Base-by-base conservation (phyloP, 2,888 invertebrate genomes). In the Megastigmus dorsalis region DNA sequence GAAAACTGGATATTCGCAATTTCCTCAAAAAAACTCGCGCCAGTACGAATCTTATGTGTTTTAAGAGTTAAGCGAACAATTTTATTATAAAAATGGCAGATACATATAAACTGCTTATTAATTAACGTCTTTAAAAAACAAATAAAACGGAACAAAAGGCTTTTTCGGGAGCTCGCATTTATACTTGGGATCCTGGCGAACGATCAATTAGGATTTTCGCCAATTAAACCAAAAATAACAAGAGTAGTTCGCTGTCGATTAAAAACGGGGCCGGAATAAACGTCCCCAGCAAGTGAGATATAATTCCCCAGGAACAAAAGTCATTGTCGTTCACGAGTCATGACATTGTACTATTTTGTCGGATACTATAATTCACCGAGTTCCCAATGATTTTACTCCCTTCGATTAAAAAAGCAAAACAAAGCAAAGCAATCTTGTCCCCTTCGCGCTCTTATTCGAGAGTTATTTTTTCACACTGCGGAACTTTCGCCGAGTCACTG, bases 151-250 rank as follows among this genome's bases (percentile, higher is more conserved):
- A 23, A 43, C 26, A 7, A 28, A 52, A 26, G 52, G n/a, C 13
- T 28, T 52, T 52, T 26, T 26, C n/a, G n/a, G n/a, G n/a, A n/a
- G n/a, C n/a, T n/a, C n/a, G n/a, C n/a, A n/a, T n/a, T n/a, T 18
- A 18, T 18, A 3, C 18, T 18, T 18, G 3, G 18, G 52, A 26
- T 4, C 2, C 4, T 13, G 5, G 28, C 52, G 26, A 10, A 33
- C 33, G 33, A 48, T 30, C 28, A 26, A 41, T 45, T 30, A 15
- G 30, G 23, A 65, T 65, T 65, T 52, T 52, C 52, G 52, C 52
- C 52, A 65, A 65, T 65, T 52, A 65, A 52, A 52, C 15, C 38
- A 15, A 52, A 52, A 65, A 52, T 38, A 65, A 52, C 52, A 28
- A 55, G 43, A 43, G 43, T 30, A 33, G 54, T 65, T 55, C 13